Percentiles rank a stretch among this genome's conserved stretches.
Conservation (phyloP, 2,888 invertebrate genomes). For the Eilema caniola region DNA sequence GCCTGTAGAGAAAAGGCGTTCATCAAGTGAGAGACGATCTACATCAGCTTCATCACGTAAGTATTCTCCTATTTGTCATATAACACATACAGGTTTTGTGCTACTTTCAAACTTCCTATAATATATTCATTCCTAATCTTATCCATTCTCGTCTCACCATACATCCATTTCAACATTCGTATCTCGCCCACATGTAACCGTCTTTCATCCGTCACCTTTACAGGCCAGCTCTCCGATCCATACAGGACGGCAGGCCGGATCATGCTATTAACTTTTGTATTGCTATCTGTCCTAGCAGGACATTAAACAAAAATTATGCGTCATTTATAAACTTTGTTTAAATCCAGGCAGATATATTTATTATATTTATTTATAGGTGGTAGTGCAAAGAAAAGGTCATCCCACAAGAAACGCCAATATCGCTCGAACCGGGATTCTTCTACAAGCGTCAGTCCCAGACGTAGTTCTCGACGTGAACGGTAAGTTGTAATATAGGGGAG, state of each 20-base stretch:
- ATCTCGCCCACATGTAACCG: too few species aligned
- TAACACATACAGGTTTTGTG: too few species aligned
- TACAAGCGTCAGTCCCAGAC: conserved; percentile 85
- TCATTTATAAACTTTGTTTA: not conserved
- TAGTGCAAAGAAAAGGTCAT: conserved; percentile 92
- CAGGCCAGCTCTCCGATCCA: too few species aligned
- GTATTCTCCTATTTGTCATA: conserved; percentile 25
- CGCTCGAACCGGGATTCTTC: conserved; percentile 94
- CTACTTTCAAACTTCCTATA: too few species aligned
- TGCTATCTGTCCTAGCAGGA: too few species aligned
- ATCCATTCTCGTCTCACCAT: too few species aligned
- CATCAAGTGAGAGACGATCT: conserved; percentile 76
- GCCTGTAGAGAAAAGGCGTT: conserved; percentile 72
- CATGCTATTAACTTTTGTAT: too few species aligned
- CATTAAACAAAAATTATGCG: too few species aligned
- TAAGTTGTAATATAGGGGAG: conserved; percentile 56
- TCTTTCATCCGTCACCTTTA: too few species aligned
- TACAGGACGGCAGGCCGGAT: too few species aligned
- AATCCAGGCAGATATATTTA: not conserved
- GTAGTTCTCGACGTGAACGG: conserved; percentile 87
- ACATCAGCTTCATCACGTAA: conserved; percentile 82
- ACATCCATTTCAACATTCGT: too few species aligned
- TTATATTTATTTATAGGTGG: conserved; percentile 60
- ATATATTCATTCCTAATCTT: too few species aligned
- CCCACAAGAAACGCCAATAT: conserved; percentile 95